Evolutionary conservation across 1,140 invertebrate species (phyloP).

Genomic region (Temnothorax longispinosus): DNA sequence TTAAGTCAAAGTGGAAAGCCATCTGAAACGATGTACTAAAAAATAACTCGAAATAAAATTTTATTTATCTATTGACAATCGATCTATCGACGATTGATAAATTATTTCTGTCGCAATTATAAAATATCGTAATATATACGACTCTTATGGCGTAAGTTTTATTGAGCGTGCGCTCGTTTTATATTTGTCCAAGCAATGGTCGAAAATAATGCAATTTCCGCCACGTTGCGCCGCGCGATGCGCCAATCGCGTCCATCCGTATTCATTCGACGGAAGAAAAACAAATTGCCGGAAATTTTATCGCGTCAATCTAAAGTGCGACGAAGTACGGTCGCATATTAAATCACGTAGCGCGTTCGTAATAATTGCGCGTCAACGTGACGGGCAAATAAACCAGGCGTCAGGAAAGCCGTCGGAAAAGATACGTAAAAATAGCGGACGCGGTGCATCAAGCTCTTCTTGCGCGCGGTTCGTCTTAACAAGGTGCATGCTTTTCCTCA

Average conservation of each 20-base stretch:
- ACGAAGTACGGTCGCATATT: constrained; percentile 4
- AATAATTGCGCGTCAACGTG: constrained; percentile 46
- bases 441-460: not conserved
- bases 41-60: constrained; percentile 4
- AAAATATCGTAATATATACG: not conserved
- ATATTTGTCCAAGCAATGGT: not conserved
- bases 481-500: not conserved
- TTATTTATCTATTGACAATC: not conserved
- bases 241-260: constrained; percentile 7
- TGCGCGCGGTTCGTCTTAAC: not conserved
- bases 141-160: not conserved
- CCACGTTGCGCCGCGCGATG: not conserved
- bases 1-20: not conserved
- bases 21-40: not conserved
- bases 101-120: constrained; percentile 24
- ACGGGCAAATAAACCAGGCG: constrained; percentile 20
- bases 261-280: constrained; percentile 21
- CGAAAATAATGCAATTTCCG: constrained; percentile 53
- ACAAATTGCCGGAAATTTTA: constrained; percentile 55
- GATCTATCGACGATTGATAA: not conserved
- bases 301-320: constrained; percentile 32
- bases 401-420: not conserved
- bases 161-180: not conserved
- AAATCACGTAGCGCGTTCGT: constrained; percentile 27
- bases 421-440: constrained; percentile 30